These are phyloP conservation scores for Epinotia nisella DNA, from an alignment of 2,888 invertebrate genomes.

Conservation along the genomic window DNA sequence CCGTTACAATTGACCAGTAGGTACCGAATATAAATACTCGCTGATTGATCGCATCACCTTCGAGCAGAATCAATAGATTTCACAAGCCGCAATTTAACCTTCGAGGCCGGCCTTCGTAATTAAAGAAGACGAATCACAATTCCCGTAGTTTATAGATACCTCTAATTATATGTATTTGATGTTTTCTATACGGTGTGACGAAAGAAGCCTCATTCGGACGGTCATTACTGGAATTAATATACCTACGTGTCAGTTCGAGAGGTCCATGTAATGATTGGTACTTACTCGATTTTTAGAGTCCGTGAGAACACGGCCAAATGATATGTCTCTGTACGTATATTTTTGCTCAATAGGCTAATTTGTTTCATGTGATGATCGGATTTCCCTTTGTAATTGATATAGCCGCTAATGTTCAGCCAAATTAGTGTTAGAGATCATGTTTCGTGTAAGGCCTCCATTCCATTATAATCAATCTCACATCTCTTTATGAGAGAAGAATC, in stretches of 20 bases:
- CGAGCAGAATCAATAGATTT: conserved; percentile 59
- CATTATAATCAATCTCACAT: background rate
- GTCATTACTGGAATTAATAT: conserved; percentile 84
- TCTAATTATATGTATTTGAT: conserved; percentile 83
- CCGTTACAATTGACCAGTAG: conserved; percentile 27
- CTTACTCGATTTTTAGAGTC: conserved; percentile 75
- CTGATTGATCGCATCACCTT: conserved; percentile 52
- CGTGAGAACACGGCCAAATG: conserved; percentile 79
- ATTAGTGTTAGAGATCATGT: conserved; percentile 42
- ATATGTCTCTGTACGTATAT: conserved; percentile 71
- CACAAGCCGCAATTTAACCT: conserved; percentile 69
- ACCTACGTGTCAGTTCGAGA: conserved; percentile 82
- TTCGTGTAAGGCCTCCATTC: conserved; percentile 57
- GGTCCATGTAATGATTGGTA: conserved; percentile 76
- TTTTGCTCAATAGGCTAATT: conserved; percentile 70
- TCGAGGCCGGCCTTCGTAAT: conserved; percentile 77
- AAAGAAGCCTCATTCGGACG: conserved; percentile 76
- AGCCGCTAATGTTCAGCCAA: conserved; percentile 57
- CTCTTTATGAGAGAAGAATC: too few species aligned
- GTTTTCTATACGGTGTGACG: conserved; percentile 83
- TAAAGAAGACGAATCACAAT: conserved; percentile 81
- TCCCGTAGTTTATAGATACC: conserved; percentile 82
- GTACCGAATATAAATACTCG: conserved; percentile 21
- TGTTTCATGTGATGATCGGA: conserved; percentile 57
- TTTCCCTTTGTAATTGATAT: conserved; percentile 67